These are phyloP conservation scores for Agapornis roseicollis DNA, from an alignment of 2,113 vertebrate species.

Conservation along the genomic window DNA sequence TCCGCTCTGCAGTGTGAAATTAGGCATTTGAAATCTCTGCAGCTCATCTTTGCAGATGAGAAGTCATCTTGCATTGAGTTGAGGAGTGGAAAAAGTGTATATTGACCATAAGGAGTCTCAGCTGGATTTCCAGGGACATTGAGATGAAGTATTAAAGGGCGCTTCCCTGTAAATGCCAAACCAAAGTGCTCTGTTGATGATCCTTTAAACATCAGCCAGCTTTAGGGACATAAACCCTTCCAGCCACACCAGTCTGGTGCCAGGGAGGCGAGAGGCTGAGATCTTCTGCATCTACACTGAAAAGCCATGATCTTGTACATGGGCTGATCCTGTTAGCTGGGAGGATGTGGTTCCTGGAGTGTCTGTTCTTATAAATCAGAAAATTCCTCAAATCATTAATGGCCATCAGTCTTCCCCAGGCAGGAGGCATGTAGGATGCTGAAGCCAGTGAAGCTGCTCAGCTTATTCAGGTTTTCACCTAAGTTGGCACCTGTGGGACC, in stretches of 20 bases:
- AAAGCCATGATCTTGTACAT: background rate
- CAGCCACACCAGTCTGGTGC: background rate
- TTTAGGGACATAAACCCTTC: background rate
- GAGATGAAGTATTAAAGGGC: background rate
- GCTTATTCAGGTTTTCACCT: background rate
- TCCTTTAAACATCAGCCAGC: background rate
- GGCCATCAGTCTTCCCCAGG: background rate
- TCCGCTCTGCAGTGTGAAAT: background rate
- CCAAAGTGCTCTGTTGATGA: background rate
- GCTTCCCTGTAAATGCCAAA: background rate
- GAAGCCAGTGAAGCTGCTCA: background rate
- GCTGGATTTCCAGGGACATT: background rate
- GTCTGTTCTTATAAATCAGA: background rate
- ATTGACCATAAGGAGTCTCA: background rate
- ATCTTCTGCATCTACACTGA: background rate
- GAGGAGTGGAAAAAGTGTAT: background rate
- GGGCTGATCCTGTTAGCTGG: background rate
- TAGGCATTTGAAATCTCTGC: background rate
- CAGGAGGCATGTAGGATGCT: background rate
- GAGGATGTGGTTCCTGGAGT: background rate
- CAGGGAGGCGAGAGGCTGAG: background rate
- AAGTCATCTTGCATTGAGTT: background rate
- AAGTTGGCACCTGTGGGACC: background rate
- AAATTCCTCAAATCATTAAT: no score
- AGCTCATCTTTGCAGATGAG: background rate